Evolutionary conservation across 2,888 invertebrate genomes (phyloP).

Genomic region (Gandaritis pyraliata): DNA sequence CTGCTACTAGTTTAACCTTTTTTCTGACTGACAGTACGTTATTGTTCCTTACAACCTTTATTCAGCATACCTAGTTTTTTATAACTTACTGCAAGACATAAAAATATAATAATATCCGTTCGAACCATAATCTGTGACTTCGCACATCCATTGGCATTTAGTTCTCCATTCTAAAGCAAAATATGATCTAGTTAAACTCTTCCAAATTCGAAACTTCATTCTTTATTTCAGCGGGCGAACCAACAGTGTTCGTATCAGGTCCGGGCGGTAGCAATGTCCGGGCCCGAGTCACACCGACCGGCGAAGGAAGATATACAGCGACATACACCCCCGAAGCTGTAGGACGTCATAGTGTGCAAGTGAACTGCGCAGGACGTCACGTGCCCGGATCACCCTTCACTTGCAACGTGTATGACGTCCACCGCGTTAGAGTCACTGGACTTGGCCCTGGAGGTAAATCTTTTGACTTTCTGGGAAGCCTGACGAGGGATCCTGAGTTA

Average conservation of each 20-base stretch:
- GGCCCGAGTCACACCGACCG: constrained; percentile 86
- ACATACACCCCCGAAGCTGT: constrained; percentile 94
- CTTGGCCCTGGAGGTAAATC: constrained; percentile 78
- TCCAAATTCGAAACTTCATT: background rate
- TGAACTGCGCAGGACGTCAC: constrained; percentile 92
- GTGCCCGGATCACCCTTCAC: constrained; percentile 96
- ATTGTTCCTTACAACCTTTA: background rate
- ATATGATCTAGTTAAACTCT: background rate
- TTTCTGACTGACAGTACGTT: constrained; percentile 44
- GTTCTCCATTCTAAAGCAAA: too few species aligned
- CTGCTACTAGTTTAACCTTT: constrained; percentile 31
- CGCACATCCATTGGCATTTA: too few species aligned
- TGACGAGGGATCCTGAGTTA: too few species aligned
- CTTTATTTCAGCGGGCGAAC: constrained; percentile 81
- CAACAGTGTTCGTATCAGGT: constrained; percentile 90
- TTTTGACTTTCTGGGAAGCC: too few species aligned
- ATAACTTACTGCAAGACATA: too few species aligned
- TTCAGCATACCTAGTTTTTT: too few species aligned
- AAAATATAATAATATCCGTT: too few species aligned
- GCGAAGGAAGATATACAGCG: constrained; percentile 89
- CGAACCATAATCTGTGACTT: too few species aligned
- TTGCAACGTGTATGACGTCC: constrained; percentile 97
- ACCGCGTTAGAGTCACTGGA: constrained; percentile 89
- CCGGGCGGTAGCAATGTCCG: constrained; percentile 93
- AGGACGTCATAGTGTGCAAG: constrained; percentile 93